A percentile compares a stretch with the other conserved stretches of the same genome.
phyloP scores from a whole-genome alignment of 37 sponge, comb jelly and placozoan genomes.

The Ephydatia muelleri region DNA sequence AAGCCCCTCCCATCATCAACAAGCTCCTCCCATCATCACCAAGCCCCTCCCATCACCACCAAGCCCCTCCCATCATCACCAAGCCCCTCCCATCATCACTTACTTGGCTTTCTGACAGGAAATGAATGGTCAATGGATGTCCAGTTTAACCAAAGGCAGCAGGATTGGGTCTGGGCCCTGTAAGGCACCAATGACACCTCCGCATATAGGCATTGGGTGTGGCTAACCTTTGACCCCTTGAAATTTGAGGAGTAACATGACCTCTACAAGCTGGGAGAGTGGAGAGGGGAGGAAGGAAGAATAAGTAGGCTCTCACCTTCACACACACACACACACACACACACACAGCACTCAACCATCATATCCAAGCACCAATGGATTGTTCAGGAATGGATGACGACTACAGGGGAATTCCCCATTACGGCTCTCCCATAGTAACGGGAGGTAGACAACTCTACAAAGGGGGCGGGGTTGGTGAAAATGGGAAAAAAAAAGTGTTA shows the following conservation, averaged over 20 bases:
- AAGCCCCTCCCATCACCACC: too few species aligned
- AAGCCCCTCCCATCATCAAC: too few species aligned
- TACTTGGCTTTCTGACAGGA: slow-evolving; percentile 36
- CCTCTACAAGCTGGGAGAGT: not conserved
- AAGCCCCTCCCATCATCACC: too few species aligned
- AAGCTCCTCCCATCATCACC: too few species aligned
- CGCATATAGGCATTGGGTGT: not conserved
- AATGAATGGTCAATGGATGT: slow-evolving; percentile 25
- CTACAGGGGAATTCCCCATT: slow-evolving; percentile 35
- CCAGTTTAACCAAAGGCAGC: slow-evolving; percentile 30
- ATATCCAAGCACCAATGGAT: slow-evolving; percentile 60
- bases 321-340: slow-evolving; percentile 7
- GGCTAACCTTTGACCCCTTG: slow-evolving; percentile 38
- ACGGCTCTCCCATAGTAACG: slow-evolving; percentile 55
- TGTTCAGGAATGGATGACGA: slow-evolving; percentile 44
- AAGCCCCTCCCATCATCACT: too few species aligned
- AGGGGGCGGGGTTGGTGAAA: not conserved
- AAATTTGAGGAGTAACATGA: slow-evolving; percentile 52
- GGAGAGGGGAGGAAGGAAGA: not conserved
- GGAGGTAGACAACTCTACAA: slow-evolving; percentile 64
- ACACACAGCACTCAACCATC: slow-evolving; percentile 35
- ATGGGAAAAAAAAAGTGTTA: not conserved
- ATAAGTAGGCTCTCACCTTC: not conserved
- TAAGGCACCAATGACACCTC: not conserved
- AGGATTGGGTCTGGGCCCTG: slow-evolving; percentile 62